Evolutionary conservation across 2,888 invertebrate species (phyloP), one percentile per base, ranked within the genome.

Genomic region (Rotaria sp.): DNA sequence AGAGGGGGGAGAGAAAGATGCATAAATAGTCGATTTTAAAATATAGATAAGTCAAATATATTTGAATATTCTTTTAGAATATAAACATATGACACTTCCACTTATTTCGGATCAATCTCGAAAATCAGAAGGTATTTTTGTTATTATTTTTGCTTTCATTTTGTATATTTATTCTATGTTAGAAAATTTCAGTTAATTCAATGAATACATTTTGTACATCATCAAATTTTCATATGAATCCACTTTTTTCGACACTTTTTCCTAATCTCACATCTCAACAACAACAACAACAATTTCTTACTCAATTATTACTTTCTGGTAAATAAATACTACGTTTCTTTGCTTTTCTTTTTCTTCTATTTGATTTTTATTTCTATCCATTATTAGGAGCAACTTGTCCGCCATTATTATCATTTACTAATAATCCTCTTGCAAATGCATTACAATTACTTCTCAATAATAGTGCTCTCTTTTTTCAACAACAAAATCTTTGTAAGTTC

Each of bases 391-490:
- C 67, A 35, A 67, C 67, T 21, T 67, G 67, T 35, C 67, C 67
- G 21, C 67, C 67, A 35, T 67, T 67, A 67, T 18, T 67, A 67
- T 67, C 67, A 67, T 67, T 35, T 38, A 67, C 35, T 67, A 67
- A 67, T 67, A 67, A 67, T 67, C 67, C 67, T 35, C 35, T 67
- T 67, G 35, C 67, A 35, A 67, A 67, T 67, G 67, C 67, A 67
- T 67, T 67, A 67, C 67, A 67, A 67, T 21, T 67, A 67, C 67
- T 67, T 67, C 67, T 67, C 67, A 67, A 67, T 67, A 67, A 67
- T 67, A 67, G 67, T 67, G 67, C 67, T 67, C 67, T 67, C 35
- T 21, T 67, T 35, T 67, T 35, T 38, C 67, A 67, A 67, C 67
- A 67, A 67, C 67, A 67, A 35, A 67, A 67, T 67, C 35, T 30